Evolutionary conservation across 2,888 invertebrate genomes (phyloP).

Genomic region (Pecten maximus): DNA sequence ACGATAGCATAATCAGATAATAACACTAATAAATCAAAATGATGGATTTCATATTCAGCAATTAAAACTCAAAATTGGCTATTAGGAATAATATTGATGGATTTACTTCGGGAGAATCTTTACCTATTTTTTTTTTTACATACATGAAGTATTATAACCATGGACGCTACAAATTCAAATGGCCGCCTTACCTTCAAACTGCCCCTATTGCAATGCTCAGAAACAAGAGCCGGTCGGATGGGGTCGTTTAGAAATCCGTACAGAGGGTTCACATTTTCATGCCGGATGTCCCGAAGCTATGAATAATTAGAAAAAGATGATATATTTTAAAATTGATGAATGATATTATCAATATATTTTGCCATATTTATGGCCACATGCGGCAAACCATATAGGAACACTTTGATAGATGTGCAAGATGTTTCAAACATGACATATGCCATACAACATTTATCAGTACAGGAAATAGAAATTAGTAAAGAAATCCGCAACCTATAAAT

Average conservation of each 20-base stretch:
- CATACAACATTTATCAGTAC: not conserved
- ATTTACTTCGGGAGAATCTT: not conserved
- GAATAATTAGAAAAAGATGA: conserved; percentile 47
- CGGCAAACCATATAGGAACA: not conserved
- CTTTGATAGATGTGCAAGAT: not conserved
- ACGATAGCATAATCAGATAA: not conserved
- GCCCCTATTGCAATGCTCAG: conserved; percentile 93
- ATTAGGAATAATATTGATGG: not conserved
- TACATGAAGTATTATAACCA: not conserved
- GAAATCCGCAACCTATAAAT: not conserved
- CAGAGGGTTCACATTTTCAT: conserved; percentile 95
- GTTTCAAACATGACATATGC: not conserved
- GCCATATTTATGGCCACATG: not conserved
- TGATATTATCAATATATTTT: not conserved
- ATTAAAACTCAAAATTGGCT: not conserved
- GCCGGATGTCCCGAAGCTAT: conserved; percentile 91
- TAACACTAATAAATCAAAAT: not conserved
- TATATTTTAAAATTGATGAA: not conserved
- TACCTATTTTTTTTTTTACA: not conserved
- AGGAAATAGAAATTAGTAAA: conserved; percentile 13
- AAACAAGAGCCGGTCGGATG: conserved; percentile 85
- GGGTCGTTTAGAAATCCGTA: conserved; percentile 93
- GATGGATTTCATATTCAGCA: not conserved
- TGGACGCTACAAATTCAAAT: not conserved
- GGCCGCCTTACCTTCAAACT: conserved; percentile 84